Percentiles rank a stretch among this genome's conserved stretches.
Evolutionary conservation across 2,113 vertebrate species (phyloP).

Genomic region (Oncorhynchus mykiss): DNA sequence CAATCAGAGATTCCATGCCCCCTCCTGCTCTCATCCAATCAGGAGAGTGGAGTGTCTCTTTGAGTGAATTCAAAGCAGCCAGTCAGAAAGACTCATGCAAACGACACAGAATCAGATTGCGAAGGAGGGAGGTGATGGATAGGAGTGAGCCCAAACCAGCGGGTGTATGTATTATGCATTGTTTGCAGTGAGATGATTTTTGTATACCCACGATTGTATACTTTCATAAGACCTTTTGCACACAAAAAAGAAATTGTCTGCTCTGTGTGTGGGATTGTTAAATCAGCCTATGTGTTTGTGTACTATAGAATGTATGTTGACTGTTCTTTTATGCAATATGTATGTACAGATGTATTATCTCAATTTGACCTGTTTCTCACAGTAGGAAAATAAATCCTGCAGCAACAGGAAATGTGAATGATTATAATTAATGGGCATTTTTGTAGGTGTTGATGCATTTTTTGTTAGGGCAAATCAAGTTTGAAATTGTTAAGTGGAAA

Average conservation of each 20-base stretch:
- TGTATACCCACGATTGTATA: neutral
- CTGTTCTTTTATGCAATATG: no score
- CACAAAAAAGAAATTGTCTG: neutral
- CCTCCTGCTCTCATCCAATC: constrained; percentile 52
- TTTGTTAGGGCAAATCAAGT: no score
- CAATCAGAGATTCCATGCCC: constrained; percentile 33
- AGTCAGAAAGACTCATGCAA: constrained; percentile 39
- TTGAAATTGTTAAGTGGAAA: no score
- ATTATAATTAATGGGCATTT: no score
- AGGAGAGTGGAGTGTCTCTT: constrained; percentile 10
- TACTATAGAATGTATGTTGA: no score
- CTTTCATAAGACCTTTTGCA: neutral
- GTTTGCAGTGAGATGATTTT: neutral
- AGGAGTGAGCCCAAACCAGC: neutral
- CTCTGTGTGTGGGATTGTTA: no score
- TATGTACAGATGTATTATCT: no score
- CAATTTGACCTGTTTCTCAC: no score
- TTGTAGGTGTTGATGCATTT: no score
- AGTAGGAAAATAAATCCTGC: no score
- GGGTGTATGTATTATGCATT: neutral
- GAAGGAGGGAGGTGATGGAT: neutral
- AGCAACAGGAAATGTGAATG: no score
- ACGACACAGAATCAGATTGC: constrained; percentile 12
- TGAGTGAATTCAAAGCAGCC: constrained; percentile 35
- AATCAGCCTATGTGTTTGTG: no score